phyloP scores from a whole-genome alignment of 2,797 vertebrate species.

The Oceanodroma leucorhoa region DNA sequence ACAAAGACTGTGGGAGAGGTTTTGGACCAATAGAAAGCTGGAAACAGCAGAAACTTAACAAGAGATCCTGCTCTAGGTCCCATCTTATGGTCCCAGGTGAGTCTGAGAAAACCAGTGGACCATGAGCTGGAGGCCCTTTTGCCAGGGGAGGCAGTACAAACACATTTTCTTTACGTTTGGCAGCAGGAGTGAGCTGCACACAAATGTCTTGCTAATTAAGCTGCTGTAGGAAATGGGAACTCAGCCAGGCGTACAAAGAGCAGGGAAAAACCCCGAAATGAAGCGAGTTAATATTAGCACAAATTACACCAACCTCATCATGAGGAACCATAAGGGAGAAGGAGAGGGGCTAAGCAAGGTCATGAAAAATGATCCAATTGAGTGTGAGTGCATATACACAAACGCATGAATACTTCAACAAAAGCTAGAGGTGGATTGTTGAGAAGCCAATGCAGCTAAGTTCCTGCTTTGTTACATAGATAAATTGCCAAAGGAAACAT shows the following conservation, averaged over 20 bases:
- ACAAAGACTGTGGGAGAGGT: not conserved
- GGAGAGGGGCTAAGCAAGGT: not conserved
- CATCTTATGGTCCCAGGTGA: not conserved
- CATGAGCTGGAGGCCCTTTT: not conserved
- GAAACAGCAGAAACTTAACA: not conserved
- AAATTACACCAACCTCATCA: not conserved
- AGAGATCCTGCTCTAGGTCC: not conserved
- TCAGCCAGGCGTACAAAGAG: not conserved
- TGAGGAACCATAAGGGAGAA: not conserved
- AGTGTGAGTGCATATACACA: not conserved
- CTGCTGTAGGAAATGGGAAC: not conserved
- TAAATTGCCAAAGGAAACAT: constrained; percentile 77
- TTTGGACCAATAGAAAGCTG: not conserved
- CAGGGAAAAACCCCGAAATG: not conserved
- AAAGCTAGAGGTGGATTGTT: not conserved
- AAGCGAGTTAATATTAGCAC: not conserved
- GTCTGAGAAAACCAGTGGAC: not conserved
- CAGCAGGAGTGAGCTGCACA: not conserved
- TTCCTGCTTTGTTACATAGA: constrained; percentile 62
- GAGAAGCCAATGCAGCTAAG: not conserved
- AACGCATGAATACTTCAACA: not conserved
- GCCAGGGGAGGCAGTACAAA: not conserved
- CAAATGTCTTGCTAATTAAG: not conserved
- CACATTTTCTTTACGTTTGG: not conserved
- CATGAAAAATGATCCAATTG: not conserved